Percentiles rank a stretch among this genome's conserved stretches.
phyloP scores from a whole-genome alignment of 2,888 invertebrate genomes.

The Acleris emargana region DNA sequence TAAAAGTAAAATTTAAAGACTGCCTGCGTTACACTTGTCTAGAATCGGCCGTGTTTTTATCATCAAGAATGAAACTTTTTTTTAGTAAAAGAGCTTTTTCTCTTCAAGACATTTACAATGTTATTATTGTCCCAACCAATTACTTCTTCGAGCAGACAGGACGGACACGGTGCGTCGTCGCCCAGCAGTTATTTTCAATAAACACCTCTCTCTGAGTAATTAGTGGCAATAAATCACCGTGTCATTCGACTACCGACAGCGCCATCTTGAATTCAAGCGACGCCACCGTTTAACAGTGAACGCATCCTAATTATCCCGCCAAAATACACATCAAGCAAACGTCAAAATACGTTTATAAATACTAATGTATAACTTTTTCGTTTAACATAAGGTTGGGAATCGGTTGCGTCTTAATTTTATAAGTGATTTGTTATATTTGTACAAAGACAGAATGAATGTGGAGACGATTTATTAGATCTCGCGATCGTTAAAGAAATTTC shows the following conservation, averaged over 20 bases:
- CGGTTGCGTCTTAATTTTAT: constrained; percentile 24
- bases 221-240: constrained; percentile 79
- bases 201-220: constrained; percentile 78
- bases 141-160: constrained; percentile 44
- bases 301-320: constrained; percentile 68
- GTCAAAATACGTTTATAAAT: constrained; percentile 22
- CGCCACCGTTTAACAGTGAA: constrained; percentile 46
- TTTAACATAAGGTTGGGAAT: constrained; percentile 40
- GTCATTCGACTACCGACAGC: constrained; percentile 57
- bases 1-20: no score
- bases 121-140: constrained; percentile 38
- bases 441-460: constrained; percentile 42
- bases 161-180: constrained; percentile 70
- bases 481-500: constrained; percentile 54
- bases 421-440: constrained; percentile 39
- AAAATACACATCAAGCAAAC: constrained; percentile 56
- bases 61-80: neutral
- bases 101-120: constrained; percentile 34
- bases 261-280: constrained; percentile 52
- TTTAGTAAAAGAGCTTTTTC: constrained; percentile 28
- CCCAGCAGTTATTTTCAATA: constrained; percentile 76
- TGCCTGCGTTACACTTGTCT: no score
- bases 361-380: constrained; percentile 17
- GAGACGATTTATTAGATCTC: constrained; percentile 52
- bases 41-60: neutral